Evolutionary conservation across 2,888 invertebrate species (phyloP).

Genomic region (Hypsopygia costalis): DNA sequence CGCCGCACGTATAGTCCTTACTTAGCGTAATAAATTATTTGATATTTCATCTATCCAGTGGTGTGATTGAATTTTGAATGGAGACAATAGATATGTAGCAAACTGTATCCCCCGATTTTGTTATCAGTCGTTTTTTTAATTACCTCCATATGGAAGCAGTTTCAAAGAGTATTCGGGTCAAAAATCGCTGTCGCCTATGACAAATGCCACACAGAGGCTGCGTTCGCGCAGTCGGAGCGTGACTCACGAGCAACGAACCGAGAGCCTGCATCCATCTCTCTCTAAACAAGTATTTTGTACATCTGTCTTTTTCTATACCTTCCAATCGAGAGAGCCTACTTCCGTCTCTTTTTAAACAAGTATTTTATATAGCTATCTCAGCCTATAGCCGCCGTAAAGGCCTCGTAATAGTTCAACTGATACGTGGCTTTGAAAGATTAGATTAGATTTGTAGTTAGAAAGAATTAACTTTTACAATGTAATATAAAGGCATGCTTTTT

Average conservation of each 20-base stretch:
- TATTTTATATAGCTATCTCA: slow-evolving; percentile 32
- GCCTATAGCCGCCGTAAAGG: slow-evolving; percentile 24
- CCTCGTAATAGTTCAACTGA: slow-evolving; percentile 23
- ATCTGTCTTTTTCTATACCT: slow-evolving; percentile 15
- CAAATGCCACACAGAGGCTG: slow-evolving; percentile 30
- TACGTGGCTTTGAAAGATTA: slow-evolving; percentile 24
- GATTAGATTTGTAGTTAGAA: no score
- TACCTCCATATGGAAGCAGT: no score
- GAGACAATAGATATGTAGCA: no score
- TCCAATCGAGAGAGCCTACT: slow-evolving; percentile 32
- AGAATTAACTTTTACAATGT: no score
- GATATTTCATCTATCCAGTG: no score
- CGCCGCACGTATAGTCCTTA: no score
- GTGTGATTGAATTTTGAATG: no score
- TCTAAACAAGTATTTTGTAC: slow-evolving; percentile 47
- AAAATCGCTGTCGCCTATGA: slow-evolving; percentile 15
- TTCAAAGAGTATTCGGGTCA: no score
- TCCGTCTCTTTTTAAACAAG: slow-evolving; percentile 51
- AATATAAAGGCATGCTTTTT: no score
- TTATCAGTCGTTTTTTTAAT: no score
- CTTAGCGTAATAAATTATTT: no score
- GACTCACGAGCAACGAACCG: slow-evolving; percentile 61
- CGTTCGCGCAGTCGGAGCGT: slow-evolving; percentile 52
- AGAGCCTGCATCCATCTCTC: slow-evolving; percentile 37
- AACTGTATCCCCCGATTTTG: no score